These are phyloP conservation scores for Colinus virginianus DNA, from an alignment of 2,113 vertebrate species.

Conservation along the genomic window DNA sequence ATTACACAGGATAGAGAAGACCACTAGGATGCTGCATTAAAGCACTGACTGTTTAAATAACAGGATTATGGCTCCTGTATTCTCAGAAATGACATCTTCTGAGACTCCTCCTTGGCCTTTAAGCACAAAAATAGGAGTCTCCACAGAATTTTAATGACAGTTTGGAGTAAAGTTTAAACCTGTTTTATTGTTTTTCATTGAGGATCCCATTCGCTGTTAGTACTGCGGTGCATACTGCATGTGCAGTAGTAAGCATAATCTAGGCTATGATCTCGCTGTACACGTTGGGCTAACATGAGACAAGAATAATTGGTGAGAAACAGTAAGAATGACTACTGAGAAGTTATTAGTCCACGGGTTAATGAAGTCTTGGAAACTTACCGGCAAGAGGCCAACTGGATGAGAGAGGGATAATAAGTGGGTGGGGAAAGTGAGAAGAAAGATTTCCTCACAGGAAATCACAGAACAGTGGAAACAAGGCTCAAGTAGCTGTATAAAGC, in stretches of 20 bases:
- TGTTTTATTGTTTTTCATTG: background rate
- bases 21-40: background rate
- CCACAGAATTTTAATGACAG: background rate
- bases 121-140: background rate
- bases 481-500: background rate
- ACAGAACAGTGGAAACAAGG: background rate
- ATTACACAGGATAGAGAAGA: background rate
- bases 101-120: background rate
- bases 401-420: background rate
- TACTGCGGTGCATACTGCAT: background rate
- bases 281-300: background rate
- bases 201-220: background rate
- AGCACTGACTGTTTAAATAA: background rate
- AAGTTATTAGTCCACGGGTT: background rate
- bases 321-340: background rate
- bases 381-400: background rate
- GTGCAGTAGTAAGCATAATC: background rate
- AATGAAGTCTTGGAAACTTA: background rate
- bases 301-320: background rate
- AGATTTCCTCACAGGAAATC: background rate
- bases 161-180: background rate
- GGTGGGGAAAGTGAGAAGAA: background rate
- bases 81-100: background rate
- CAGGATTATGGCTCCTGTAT: background rate
- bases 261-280: background rate